Percentiles rank a stretch among this genome's conserved stretches.
Evolutionary conservation across 2,888 invertebrate genomes (phyloP).

Genomic region (Linnaemya vulpina): DNA sequence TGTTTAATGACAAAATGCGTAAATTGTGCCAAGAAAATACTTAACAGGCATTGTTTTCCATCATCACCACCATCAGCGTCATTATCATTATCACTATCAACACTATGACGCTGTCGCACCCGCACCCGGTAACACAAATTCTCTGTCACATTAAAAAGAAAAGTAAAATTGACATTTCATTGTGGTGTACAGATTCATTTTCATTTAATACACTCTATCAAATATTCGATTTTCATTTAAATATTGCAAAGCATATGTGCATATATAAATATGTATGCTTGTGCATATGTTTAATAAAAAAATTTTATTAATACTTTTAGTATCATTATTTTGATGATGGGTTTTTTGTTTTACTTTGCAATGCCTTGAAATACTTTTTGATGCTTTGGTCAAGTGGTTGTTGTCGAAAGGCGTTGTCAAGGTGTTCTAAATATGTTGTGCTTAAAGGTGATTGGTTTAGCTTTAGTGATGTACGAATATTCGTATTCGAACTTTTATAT

Average conservation of each 20-base stretch:
- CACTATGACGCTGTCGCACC: conserved; percentile 17
- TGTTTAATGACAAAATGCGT: conserved; percentile 81
- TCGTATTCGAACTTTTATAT: no score
- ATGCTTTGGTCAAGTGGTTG: conserved; percentile 41
- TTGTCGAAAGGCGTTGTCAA: conserved; percentile 34
- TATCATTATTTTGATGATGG: conserved; percentile 4
- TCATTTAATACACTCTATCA: conserved; percentile 17
- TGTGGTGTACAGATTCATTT: conserved; percentile 15
- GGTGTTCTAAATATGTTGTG: conserved; percentile 12
- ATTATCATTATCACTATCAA: conserved; percentile 8
- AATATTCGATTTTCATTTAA: conserved; percentile 13
- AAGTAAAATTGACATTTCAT: conserved; percentile 23
- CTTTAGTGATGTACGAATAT: no score
- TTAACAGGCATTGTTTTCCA: conserved; percentile 72
- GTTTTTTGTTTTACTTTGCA: conserved; percentile 21
- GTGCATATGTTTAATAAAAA: not conserved
- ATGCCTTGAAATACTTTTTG: conserved; percentile 60
- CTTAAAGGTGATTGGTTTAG: not conserved
- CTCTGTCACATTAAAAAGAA: conserved; percentile 11
- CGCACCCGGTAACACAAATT: conserved; percentile 17
- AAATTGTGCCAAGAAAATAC: conserved; percentile 79
- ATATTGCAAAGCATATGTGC: not conserved
- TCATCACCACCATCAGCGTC: conserved; percentile 23
- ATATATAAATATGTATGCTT: not conserved
- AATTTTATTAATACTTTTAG: conserved; percentile 38